phyloP scores from a whole-genome alignment of 2,888 invertebrate species.

The Esperia sulphurella region DNA sequence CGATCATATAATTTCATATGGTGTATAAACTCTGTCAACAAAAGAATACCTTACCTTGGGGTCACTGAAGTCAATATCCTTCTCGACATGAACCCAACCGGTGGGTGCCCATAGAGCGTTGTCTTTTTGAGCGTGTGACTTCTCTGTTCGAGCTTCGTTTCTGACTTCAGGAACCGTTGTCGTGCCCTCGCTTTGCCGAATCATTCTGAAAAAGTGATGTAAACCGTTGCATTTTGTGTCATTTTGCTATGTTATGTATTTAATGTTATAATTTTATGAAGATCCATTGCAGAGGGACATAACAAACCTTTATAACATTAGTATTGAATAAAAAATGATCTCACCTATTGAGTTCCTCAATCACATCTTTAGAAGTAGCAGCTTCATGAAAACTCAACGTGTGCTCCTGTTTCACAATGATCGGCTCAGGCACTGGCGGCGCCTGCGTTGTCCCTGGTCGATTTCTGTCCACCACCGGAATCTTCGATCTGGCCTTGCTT shows the following conservation, averaged over 20 bases:
- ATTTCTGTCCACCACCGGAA: conserved; percentile 56
- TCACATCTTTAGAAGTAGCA: conserved; percentile 87
- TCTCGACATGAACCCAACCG: conserved; percentile 89
- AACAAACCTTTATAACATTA: too few relatives aligned
- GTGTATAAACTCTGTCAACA: too few relatives aligned
- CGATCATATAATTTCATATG: too few relatives aligned
- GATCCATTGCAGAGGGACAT: too few relatives aligned
- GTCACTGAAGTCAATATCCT: conserved; percentile 87
- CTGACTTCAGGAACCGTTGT: conserved; percentile 30
- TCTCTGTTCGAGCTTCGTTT: conserved; percentile 29
- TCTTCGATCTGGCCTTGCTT: conserved; percentile 56
- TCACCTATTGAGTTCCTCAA: conserved; percentile 84
- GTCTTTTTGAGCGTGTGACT: conserved; percentile 65
- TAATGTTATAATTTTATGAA: background rate
- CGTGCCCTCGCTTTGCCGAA: conserved; percentile 62
- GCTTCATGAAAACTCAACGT: conserved; percentile 85
- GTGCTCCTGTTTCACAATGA: conserved; percentile 76
- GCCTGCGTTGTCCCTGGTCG: conserved; percentile 33
- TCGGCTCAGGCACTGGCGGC: conserved; percentile 43
- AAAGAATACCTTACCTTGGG: conserved; percentile 81
- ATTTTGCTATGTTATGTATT: background rate
- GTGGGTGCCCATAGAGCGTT: conserved; percentile 84
- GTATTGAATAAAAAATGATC: conserved; percentile 9
- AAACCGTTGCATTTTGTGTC: too few relatives aligned
- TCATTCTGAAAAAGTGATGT: conserved; percentile 49